phyloP scores from a whole-genome alignment of 64 coral and sea anemone species.

The Stylophora pistillata region DNA sequence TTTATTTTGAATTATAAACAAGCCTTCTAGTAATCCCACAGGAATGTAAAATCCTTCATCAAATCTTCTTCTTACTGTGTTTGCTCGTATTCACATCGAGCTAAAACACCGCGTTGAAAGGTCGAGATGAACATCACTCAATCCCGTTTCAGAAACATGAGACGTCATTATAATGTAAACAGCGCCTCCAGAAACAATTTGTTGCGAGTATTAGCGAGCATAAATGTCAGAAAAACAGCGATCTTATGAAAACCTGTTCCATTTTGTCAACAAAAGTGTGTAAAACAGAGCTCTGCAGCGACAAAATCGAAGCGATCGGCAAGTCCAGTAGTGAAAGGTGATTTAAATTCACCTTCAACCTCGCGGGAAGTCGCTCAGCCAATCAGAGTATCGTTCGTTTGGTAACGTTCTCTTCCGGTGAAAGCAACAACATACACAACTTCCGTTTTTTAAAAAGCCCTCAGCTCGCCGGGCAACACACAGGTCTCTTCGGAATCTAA shows the following conservation, averaged over 20 bases:
- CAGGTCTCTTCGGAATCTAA: background rate
- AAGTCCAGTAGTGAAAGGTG: background rate
- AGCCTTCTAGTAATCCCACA: background rate
- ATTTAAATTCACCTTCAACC: slow-evolving; percentile 21
- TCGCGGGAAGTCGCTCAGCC: slow-evolving; percentile 30
- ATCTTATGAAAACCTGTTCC: background rate
- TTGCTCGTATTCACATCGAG: slow-evolving; percentile 12
- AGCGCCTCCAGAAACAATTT: background rate
- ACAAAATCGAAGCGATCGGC: background rate
- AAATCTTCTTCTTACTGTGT: background rate
- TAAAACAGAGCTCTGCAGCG: background rate
- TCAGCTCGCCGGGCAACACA: background rate
- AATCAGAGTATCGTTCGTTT: background rate
- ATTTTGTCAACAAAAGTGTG: background rate
- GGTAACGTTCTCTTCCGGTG: slow-evolving; percentile 17
- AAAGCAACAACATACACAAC: slow-evolving; percentile 6
- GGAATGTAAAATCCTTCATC: slow-evolving; percentile 8
- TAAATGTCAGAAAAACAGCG: slow-evolving; percentile 22
- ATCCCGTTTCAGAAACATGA: slow-evolving; percentile 33
- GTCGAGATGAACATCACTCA: slow-evolving; percentile 15
- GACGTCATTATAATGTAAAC: slow-evolving; percentile 36
- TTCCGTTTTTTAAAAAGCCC: background rate
- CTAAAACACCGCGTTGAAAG: background rate
- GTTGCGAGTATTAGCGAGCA: background rate
- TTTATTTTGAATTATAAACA: background rate